Evolutionary conservation across 53 echinoderm and acorn worm species (phyloP), one percentile per base, ranked within the genome.

Genomic region (Echinometra lucunter): DNA sequence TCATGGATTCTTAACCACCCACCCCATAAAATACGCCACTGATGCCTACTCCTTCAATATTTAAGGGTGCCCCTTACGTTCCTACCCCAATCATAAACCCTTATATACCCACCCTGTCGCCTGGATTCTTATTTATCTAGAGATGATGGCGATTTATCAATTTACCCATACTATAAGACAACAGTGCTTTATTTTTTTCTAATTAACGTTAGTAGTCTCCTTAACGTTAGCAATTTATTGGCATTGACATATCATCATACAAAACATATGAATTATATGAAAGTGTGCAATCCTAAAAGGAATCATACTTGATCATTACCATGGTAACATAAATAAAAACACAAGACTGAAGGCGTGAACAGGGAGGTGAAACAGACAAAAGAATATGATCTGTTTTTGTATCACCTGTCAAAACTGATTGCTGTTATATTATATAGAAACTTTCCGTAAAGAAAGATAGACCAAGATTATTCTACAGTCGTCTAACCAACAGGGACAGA

Each of bases 251-350:
- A 32, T 69, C 32, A 28, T 34, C 15, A 69, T 69, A 1, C 11
- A 11, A 69, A 60, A 5, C 60, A 69, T 69, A 69, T 34, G 32
- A 69, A 21, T 60, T 23, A 2, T 63, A 63, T 27, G 25, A 63
- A 27, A 19, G 25, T 63, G 25, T 12, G 69, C 69, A 69, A 69
- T 34, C 19, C 8, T 69, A 69, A 34, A 30, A 69, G 28, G 32
- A 69, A 69, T 69, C 30, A 69, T 32, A 32, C 11, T 34, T 69
- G 30, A 69, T 32, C 69, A 13, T 81, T 44, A 23, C 40, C 23
- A 81, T 81, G 81, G 81, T 81, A 3, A 81, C 42, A 44, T 81
- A 81, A 81, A 44, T 81, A 21, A 42, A 12, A 44, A 81, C 44
- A 81, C 21, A 32, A 19, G 34, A 32, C 32, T 69, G 81, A 81